Percentiles rank a stretch among this genome's conserved stretches.
Conservation (phyloP, 2,888 invertebrate species). For the Eupeodes luniger region DNA sequence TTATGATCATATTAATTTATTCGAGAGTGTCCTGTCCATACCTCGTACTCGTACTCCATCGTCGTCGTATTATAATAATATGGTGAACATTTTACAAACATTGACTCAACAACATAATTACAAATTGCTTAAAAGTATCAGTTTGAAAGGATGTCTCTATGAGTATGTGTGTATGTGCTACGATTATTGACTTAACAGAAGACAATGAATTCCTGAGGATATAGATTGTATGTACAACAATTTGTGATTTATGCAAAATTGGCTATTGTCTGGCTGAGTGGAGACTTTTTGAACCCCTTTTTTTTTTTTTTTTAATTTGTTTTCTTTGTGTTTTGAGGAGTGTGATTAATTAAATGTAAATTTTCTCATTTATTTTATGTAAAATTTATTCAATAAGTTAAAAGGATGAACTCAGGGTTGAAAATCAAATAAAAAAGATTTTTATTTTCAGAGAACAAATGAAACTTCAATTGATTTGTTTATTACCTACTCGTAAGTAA, state of each 20-base stretch:
- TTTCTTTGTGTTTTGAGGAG: neutral
- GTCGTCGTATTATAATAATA: neutral
- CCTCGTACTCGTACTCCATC: neutral
- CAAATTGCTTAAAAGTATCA: slow-evolving; percentile 37
- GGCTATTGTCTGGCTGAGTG: slow-evolving; percentile 3
- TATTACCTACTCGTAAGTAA: no score
- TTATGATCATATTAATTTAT: slow-evolving; percentile 18
- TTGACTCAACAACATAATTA: slow-evolving; percentile 31
- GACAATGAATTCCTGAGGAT: slow-evolving; percentile 44
- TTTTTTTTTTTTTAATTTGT: neutral
- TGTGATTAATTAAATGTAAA: slow-evolving; percentile 58
- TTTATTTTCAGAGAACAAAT: slow-evolving; percentile 46
- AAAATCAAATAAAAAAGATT: neutral
- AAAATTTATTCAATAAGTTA: slow-evolving; percentile 50
- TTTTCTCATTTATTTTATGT: slow-evolving; percentile 63
- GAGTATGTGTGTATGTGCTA: neutral
- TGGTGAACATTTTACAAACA: slow-evolving; percentile 29
- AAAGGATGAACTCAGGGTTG: slow-evolving; percentile 1
- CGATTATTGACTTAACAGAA: slow-evolving; percentile 15
- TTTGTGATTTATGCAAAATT: slow-evolving; percentile 58
- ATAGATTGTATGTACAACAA: neutral
- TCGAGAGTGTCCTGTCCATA: neutral
- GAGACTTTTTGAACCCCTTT: slow-evolving; percentile 41
- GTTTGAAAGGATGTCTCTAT: neutral
- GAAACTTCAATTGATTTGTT: slow-evolving; percentile 37